Evolutionary conservation across 2,113 vertebrate genomes (phyloP).

Genomic region (Gallinago media): DNA sequence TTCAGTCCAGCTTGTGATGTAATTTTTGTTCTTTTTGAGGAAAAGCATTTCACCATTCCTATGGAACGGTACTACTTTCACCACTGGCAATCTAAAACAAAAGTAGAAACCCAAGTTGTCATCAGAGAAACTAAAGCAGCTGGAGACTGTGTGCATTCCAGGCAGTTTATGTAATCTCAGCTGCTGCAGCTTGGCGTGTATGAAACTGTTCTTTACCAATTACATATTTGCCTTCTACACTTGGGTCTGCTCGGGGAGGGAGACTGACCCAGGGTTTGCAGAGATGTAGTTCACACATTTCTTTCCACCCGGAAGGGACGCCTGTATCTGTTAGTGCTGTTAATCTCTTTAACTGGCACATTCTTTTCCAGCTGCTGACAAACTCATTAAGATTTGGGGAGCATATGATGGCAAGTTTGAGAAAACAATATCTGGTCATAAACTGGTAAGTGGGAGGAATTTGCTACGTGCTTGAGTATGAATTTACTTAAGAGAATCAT

Average conservation of each 20-base stretch:
- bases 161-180: conserved; percentile 56
- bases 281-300: background rate
- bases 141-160: conserved; percentile 53
- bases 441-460: conserved; percentile 86
- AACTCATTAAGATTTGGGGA: conserved; percentile 99
- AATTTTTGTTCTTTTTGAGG: background rate
- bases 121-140: background rate
- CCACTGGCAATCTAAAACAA: background rate
- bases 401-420: conserved; percentile 98
- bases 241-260: background rate
- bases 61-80: background rate
- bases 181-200: conserved; percentile 21
- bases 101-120: conserved; percentile 39
- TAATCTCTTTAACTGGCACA: background rate
- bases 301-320: background rate
- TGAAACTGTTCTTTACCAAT: background rate
- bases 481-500: background rate
- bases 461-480: background rate
- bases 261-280: background rate
- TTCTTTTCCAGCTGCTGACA: conserved; percentile 90
- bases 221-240: background rate
- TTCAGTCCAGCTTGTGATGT: background rate
- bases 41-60: background rate
- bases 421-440: conserved; percentile 98
- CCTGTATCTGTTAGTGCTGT: background rate